phyloP scores from a whole-genome alignment of 30 jellyfish, hydroid and myxozoan species.

The Aurelia sp. region DNA sequence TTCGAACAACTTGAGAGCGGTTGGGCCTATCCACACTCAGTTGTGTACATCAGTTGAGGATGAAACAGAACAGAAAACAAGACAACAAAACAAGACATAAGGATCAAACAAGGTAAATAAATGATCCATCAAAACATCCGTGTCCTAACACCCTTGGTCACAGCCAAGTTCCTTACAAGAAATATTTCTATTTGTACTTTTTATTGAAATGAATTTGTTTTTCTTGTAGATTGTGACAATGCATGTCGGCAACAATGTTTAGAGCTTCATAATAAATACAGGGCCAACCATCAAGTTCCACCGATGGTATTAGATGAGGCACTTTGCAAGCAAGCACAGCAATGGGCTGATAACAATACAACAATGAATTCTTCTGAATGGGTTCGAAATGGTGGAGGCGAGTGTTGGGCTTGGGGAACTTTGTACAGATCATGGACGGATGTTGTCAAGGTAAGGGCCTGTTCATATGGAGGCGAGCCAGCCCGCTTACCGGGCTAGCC shows the following conservation, averaged over 20 bases:
- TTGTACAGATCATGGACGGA: slow-evolving; percentile 83
- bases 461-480: no score
- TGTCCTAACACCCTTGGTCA: no score
- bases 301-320: slow-evolving; percentile 55
- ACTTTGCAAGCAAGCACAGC: slow-evolving; percentile 78
- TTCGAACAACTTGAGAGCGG: no score
- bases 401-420: slow-evolving; percentile 97
- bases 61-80: no score
- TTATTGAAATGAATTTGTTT: background rate
- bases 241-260: slow-evolving; percentile 79
- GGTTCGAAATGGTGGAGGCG: slow-evolving; percentile 82
- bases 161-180: no score
- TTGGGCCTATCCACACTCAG: no score
- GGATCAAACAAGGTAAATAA: no score
- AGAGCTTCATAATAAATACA: slow-evolving; percentile 69
- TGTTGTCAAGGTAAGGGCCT: slow-evolving; percentile 70
- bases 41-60: no score
- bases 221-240: slow-evolving; percentile 50
- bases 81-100: no score
- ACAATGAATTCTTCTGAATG: slow-evolving; percentile 61
- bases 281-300: slow-evolving; percentile 69
- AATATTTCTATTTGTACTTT: background rate
- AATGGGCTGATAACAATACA: slow-evolving; percentile 82
- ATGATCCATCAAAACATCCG: no score
- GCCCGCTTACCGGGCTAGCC: no score